Base-by-base conservation (phyloP, 2,113 vertebrate species). In the Myiopsitta monachus region DNA sequence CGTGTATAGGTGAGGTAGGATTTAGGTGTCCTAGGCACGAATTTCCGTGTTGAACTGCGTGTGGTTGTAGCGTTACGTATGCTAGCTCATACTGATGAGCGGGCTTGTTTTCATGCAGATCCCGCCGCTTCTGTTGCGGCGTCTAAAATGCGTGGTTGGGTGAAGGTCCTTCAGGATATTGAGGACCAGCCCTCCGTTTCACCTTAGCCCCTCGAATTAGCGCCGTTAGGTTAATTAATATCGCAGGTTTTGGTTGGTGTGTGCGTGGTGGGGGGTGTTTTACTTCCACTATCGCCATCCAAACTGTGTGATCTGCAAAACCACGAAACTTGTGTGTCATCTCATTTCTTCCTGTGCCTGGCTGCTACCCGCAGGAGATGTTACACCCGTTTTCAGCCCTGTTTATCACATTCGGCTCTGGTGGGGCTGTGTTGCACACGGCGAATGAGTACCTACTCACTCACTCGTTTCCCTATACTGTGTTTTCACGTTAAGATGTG, bases 1-100 rank as follows among this genome's bases (percentile, higher is more conserved):
- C 27, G 1, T 0, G 33, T 9, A 6, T 0, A 6, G 59, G 28
- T 10, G 8, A 24, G 68, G 67, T 3, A 6, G 73, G 62, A 1
- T 49, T 27, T 2, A 1, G 66, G 57, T 28, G 70, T 28, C 14
- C 30, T 5, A 14, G 75, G 55, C 49, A 28, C 2, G 44, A 9
- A 4, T 63, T 47, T 24, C 30, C 7, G 64, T 7, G n/a, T 21
- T 6, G 62, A 57, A 7, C 31, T 28, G 83, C 43, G 4, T 23
- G 85, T 3, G 51, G 33, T 4, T 8, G 79, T 11, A 39, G 85
- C 66, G n/a, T 10, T 74, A 8, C 26, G 69, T 12, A 72, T 18
- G 88, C 9, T 33, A 9, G 39, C 82, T 16, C 15, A 4, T 67
- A n/a, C 61, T 57, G 70, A 30, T 28, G 61, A 81, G 81, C 52